Evolutionary conservation across 2,113 vertebrate species (phyloP).

Genomic region (Pomatorhinus ruficollis): DNA sequence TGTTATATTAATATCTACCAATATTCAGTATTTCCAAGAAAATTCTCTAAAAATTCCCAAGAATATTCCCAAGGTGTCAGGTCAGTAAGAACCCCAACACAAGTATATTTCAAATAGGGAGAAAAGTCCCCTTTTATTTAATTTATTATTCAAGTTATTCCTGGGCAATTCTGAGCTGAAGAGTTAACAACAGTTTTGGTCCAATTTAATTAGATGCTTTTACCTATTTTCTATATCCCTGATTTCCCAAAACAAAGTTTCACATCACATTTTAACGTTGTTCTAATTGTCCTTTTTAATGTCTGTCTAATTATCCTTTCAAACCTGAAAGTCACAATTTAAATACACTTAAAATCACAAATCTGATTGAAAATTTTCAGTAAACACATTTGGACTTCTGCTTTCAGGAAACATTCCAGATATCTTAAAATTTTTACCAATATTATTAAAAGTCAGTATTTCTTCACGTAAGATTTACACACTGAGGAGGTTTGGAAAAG

Average conservation of each 20-base stretch:
- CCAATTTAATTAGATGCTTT: neutral
- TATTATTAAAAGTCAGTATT: neutral
- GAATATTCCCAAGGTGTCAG: neutral
- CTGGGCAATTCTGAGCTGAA: neutral
- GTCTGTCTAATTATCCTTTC: neutral
- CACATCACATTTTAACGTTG: neutral
- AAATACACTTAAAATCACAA: neutral
- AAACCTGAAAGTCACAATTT: neutral
- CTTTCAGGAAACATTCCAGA: neutral
- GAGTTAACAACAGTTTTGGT: neutral
- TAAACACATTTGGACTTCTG: neutral
- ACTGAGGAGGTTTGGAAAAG: neutral
- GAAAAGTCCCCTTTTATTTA: neutral
- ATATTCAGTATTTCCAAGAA: neutral
- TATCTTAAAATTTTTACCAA: neutral
- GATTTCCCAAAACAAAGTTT: neutral
- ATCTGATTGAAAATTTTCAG: neutral
- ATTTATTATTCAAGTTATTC: neutral
- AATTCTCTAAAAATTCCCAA: neutral
- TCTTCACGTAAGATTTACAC: neutral
- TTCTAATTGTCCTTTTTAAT: neutral
- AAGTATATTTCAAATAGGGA: neutral
- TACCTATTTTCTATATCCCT: neutral
- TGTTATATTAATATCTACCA: neutral
- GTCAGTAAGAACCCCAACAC: fast-evolving